A percentile compares a stretch with the other conserved stretches of the same genome.
Evolutionary conservation across 2,888 invertebrate species (phyloP).

Genomic region (Atethmia centrago): DNA sequence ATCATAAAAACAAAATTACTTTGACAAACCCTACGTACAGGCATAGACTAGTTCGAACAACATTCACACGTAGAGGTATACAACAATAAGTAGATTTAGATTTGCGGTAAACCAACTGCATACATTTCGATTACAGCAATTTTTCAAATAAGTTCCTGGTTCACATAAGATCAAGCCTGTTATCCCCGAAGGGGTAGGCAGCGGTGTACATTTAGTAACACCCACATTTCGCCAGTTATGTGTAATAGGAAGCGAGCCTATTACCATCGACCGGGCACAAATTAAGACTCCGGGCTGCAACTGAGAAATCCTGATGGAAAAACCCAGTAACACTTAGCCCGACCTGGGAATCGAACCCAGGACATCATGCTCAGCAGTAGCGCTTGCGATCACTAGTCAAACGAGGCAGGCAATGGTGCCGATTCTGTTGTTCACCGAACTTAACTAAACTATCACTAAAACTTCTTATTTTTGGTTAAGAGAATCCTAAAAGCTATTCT

Average conservation of each 20-base stretch:
- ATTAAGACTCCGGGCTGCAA: neutral
- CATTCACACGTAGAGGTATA: neutral
- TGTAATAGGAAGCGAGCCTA: neutral
- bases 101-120: conserved; percentile 20
- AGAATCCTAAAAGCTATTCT: too few relatives aligned
- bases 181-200: too few relatives aligned
- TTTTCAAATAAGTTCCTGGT: neutral
- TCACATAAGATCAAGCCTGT: neutral
- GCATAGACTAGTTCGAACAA: neutral
- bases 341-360: neutral
- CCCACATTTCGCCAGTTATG: neutral
- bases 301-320: neutral
- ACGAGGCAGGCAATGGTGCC: too few relatives aligned
- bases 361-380: neutral
- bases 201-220: neutral
- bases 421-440: too few relatives aligned
- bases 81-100: conserved; percentile 9
- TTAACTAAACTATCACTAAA: too few relatives aligned
- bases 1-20: too few relatives aligned
- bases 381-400: neutral
- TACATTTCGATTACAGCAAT: conserved; percentile 1
- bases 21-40: neutral
- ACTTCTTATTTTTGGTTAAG: too few relatives aligned
- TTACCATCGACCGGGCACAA: neutral
- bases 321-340: neutral